Conservation (phyloP, 2,113 vertebrate genomes). For the Progne subis region DNA sequence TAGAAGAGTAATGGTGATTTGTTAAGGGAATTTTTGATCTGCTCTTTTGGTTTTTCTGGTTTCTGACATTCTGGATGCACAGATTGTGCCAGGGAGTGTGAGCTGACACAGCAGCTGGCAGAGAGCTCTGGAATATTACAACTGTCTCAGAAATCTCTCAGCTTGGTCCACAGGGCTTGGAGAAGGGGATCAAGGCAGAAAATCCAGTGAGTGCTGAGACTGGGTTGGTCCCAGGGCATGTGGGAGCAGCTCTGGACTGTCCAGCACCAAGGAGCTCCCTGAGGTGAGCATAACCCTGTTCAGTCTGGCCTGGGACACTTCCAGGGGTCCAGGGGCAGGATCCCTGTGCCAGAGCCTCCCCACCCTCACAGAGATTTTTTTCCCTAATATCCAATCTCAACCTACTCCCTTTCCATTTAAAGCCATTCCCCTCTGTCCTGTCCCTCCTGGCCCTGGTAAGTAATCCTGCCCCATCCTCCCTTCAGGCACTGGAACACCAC, state of each 20-base stretch:
- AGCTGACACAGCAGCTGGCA: background rate
- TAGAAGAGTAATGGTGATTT: background rate
- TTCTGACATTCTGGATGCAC: background rate
- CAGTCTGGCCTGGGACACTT: background rate
- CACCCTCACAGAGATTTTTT: background rate
- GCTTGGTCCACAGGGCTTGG: background rate
- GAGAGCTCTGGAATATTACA: background rate
- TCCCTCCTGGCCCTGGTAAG: background rate
- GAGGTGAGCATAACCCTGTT: background rate
- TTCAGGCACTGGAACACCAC: background rate
- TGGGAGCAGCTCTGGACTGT: background rate
- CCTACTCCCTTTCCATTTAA: background rate
- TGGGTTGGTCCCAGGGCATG: background rate
- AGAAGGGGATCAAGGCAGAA: background rate
- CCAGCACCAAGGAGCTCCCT: background rate
- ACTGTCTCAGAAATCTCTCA: background rate
- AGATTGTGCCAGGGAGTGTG: background rate
- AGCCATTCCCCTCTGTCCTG: background rate
- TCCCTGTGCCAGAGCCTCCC: background rate
- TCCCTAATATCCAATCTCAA: no score
- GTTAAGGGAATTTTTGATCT: background rate
- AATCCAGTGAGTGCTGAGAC: background rate
- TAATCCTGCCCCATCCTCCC: background rate
- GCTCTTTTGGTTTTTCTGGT: background rate
- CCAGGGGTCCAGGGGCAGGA: background rate